These are phyloP conservation scores for Callocephalon fimbriatum DNA, from an alignment of 2,113 vertebrate genomes.

Conservation along the genomic window DNA sequence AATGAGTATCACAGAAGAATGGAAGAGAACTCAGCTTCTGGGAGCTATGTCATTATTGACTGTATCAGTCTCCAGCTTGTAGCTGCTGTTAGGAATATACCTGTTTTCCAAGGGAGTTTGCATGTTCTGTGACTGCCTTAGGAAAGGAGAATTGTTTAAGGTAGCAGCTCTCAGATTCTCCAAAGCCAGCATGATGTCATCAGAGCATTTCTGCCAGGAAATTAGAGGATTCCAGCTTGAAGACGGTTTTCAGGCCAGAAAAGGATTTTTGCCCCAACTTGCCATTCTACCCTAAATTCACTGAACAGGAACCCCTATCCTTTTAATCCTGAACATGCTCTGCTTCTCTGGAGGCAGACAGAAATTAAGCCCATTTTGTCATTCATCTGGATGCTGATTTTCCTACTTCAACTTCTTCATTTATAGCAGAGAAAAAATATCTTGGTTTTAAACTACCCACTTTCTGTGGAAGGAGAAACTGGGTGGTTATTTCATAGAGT, in stretches of 20 bases:
- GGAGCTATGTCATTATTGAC: background rate
- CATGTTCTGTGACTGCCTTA: background rate
- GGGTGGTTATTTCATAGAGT: background rate
- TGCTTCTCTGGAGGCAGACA: background rate
- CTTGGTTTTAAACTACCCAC: background rate
- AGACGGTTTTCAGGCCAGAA: background rate
- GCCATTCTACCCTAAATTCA: accelerated
- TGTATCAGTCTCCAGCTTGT: background rate
- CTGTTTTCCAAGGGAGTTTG: background rate
- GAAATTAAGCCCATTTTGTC: background rate
- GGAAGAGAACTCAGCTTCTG: background rate
- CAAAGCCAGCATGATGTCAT: background rate
- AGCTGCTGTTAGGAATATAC: background rate
- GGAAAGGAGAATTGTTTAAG: background rate
- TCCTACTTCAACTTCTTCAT: background rate
- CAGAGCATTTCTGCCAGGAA: background rate
- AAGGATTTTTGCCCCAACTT: background rate
- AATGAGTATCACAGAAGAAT: background rate
- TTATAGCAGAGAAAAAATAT: background rate
- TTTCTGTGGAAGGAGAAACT: background rate
- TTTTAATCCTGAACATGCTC: background rate
- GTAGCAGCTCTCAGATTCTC: background rate
- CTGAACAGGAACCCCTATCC: accelerated
- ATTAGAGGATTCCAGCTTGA: background rate
- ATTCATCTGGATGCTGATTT: background rate